Evolutionary conservation across 2,113 vertebrate genomes (phyloP).

Genomic region (Prionailurus viverrinus): DNA sequence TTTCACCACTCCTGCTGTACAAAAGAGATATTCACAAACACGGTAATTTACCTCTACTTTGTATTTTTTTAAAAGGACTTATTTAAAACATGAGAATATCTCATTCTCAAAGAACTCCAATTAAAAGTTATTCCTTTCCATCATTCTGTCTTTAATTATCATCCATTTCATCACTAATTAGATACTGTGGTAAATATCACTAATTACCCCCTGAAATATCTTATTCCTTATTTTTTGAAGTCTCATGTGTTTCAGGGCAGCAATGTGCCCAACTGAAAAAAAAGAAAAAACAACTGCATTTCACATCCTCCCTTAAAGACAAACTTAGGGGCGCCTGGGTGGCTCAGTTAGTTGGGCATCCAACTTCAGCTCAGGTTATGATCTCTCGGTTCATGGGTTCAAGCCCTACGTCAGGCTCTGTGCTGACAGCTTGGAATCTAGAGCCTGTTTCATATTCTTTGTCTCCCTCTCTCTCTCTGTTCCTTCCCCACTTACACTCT

Average conservation of each 20-base stretch:
- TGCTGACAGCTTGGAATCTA: too few species aligned
- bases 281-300: background rate
- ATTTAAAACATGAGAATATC: conserved; percentile 35
- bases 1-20: background rate
- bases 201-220: background rate
- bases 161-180: background rate
- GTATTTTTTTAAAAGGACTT: background rate
- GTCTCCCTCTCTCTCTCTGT: too few species aligned
- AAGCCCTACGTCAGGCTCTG: too few species aligned
- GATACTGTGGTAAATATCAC: background rate
- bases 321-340: background rate
- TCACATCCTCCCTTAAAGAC: background rate
- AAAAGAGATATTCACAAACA: conserved; percentile 39
- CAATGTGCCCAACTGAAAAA: background rate
- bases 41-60: background rate
- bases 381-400: too few species aligned
- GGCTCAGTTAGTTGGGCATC: too few species aligned
- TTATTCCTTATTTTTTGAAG: conserved; percentile 37
- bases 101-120: conserved; percentile 46
- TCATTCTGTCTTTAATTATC: background rate
- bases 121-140: conserved; percentile 21
- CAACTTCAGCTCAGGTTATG: too few species aligned
- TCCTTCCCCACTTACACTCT: too few species aligned
- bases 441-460: too few species aligned
- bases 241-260: background rate